phyloP scores from a whole-genome alignment of 2,113 vertebrate species.

The Neopipo cinnamomea region DNA sequence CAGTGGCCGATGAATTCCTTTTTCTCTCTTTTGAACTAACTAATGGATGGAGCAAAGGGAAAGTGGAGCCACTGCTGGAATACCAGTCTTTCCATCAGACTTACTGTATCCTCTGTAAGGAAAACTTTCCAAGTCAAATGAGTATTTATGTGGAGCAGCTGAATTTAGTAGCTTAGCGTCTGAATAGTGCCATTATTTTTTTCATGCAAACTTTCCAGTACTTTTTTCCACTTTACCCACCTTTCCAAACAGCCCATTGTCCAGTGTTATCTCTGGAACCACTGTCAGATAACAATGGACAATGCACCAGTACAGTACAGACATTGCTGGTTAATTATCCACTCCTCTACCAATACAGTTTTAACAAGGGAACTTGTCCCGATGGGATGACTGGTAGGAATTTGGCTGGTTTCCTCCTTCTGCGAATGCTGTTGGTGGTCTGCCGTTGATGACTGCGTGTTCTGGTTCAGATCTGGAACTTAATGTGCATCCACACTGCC shows the following conservation, averaged over 20 bases:
- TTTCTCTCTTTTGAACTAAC: background rate
- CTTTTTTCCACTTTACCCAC: background rate
- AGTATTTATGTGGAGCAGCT: background rate
- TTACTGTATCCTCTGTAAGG: background rate
- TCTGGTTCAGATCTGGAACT: background rate
- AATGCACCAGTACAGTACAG: background rate
- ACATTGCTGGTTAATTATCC: slow-evolving; percentile 2
- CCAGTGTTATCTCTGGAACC: background rate
- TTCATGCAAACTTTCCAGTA: background rate
- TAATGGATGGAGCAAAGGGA: background rate
- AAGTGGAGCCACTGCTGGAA: background rate
- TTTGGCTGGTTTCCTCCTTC: background rate
- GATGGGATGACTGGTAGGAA: background rate
- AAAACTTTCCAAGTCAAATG: background rate
- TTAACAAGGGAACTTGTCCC: background rate
- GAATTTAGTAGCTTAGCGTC: background rate
- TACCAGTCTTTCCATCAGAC: background rate
- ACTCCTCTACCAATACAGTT: background rate
- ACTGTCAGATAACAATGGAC: background rate
- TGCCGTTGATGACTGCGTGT: background rate
- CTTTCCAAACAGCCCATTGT: slow-evolving; percentile 15
- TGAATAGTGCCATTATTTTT: background rate
- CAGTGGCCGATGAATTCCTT: background rate
- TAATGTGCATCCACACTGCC: background rate
- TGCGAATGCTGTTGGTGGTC: background rate